Percentiles rank a stretch among this genome's conserved stretches.
Evolutionary conservation across 2,888 invertebrate genomes (phyloP).

Genomic region (Scaptomyza reducta): DNA sequence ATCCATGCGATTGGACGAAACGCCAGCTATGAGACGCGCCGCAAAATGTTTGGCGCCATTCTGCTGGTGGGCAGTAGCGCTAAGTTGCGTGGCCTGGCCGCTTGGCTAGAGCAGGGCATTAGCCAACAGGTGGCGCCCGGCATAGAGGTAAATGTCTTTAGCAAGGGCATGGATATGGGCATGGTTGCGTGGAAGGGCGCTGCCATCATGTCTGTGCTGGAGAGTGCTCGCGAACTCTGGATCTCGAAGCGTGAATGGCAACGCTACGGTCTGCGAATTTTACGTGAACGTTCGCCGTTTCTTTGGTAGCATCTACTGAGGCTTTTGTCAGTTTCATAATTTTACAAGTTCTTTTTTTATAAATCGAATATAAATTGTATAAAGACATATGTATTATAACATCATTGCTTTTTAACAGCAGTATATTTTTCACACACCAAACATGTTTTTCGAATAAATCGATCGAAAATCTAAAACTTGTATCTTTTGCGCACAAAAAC

Average conservation of each 20-base stretch:
- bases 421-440: background rate
- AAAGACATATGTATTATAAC: background rate
- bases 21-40: conserved; percentile 93
- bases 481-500: background rate
- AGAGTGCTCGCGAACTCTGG: conserved; percentile 97
- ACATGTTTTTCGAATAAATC: background rate
- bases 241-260: conserved; percentile 94
- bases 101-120: conserved; percentile 95
- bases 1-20: conserved; percentile 96
- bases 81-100: conserved; percentile 92
- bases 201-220: conserved; percentile 95
- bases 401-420: background rate
- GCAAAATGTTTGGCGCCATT: conserved; percentile 97
- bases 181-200: conserved; percentile 98
- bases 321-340: background rate
- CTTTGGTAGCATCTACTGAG: conserved; percentile 87
- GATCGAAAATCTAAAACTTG: background rate
- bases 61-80: conserved; percentile 96
- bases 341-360: background rate
- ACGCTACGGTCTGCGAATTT: conserved; percentile 91
- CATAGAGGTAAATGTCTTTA: conserved; percentile 94
- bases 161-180: conserved; percentile 96
- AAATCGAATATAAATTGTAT: background rate
- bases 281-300: conserved; percentile 96
- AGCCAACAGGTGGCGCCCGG: conserved; percentile 92